Base-by-base conservation (phyloP, 30 jellyfish, hydroid and myxozoan genomes). In the Mastigias papua region DNA sequence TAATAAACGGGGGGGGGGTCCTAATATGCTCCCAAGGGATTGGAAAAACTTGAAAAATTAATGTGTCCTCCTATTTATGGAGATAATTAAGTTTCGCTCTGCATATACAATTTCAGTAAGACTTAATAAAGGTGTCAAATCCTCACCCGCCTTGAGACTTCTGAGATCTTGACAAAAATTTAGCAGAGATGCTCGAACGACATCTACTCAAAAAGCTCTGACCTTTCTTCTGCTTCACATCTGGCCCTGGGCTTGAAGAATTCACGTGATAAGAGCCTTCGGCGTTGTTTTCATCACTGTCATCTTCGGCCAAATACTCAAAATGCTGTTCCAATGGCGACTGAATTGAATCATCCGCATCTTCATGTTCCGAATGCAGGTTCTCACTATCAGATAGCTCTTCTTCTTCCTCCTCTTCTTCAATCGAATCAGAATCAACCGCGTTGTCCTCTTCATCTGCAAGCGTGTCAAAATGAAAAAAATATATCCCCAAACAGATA, bases 241-340 rank as follows among this genome's bases (percentile, higher is more conserved):
- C 93, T 13, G 32, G 26, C 5, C 87, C 57, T 15, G 82, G 84
- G 28, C 73, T 70, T 20, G 67, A n/a, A n/a, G n/a, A 49, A 35
- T 51, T 71, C 48, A 70, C 87, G 32, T 71, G 81, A 28, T 65
- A 73, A 4, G 51, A 58, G 20, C 60, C 86, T 22, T 67, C 81
- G 4, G 7, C 72, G 34, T 54, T 26, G 58, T 31, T 49, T 15
- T 67, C 89, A 34, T 46, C 87, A 21, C 25, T 68, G 65, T 46
- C 54, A 33, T 82, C 91, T 7, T 58, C 91, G 0, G 97, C 99
- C 68, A 95, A 73, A 51, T 86, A 67, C 50, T 95, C 99, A 60
- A 95, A 95, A 72, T 95, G 99, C 48, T 95, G 98, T 78, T 84
- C 86, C 70, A 95, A 91, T 1, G 98, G 95, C n/a, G 99, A 95